These are phyloP conservation scores for Eleginops maclovinus DNA, from an alignment of 2,113 vertebrate genomes.

Conservation along the genomic window DNA sequence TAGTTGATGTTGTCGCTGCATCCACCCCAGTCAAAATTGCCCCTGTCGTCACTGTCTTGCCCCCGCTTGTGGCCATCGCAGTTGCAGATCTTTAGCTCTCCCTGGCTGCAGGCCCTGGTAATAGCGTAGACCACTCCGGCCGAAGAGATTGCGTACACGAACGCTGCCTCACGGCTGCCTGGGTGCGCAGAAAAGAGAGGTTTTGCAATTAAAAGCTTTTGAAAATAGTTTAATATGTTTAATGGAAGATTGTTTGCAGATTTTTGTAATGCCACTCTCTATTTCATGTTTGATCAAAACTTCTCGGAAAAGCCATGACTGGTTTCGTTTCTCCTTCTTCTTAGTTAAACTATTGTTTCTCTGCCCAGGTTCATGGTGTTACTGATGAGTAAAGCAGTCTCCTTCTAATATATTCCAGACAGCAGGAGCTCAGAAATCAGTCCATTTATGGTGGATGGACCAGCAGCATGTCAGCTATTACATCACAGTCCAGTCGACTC, in stretches of 20 bases:
- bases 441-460: slow-evolving; percentile 53
- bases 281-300: rapidly evolving
- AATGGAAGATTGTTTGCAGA: background rate
- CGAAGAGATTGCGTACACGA: slow-evolving; percentile 98
- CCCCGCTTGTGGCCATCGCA: slow-evolving; percentile 93
- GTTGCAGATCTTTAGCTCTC: slow-evolving; percentile 93
- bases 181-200: background rate
- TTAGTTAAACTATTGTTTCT: background rate
- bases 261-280: background rate
- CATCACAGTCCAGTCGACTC: slow-evolving; percentile 53
- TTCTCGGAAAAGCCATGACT: background rate
- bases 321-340: background rate
- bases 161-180: slow-evolving; percentile 98
- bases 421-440: slow-evolving; percentile 34
- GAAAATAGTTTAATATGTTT: background rate
- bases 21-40: slow-evolving; percentile 96
- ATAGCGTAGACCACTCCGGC: slow-evolving; percentile 97
- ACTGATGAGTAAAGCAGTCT: slow-evolving; percentile 10
- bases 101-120: slow-evolving; percentile 96
- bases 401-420: slow-evolving; percentile 8
- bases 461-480: slow-evolving; percentile 45
- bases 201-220: background rate
- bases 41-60: slow-evolving; percentile 87
- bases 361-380: background rate
- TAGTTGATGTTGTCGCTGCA: slow-evolving; percentile 99